Evolutionary conservation across 2,113 vertebrate species (phyloP), one percentile per base, ranked within the genome.

Genomic region (Leptosomus discolor): DNA sequence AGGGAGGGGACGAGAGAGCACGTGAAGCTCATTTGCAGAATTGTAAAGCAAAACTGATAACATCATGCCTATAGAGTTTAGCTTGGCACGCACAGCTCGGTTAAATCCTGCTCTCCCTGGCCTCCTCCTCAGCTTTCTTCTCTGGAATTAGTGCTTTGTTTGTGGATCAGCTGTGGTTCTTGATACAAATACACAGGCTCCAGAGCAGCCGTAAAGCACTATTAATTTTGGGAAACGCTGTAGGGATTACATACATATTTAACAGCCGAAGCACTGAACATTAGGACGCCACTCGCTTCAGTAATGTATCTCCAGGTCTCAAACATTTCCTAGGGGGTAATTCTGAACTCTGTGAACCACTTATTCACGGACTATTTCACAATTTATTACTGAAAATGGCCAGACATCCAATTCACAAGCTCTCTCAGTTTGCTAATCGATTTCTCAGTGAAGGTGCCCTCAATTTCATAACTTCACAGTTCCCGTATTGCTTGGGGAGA

Each of bases 351-450:
- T 91, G 97, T 96, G 96, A 97, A 98, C 98, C 98, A 98, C 98
- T 98, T 98, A 98, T 98, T 98, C 98, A 98, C 93, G 95, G 98
- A 97, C 97, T 98, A 97, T 98, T 98, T 98, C 98, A 98, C 97
- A 98, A 98, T 98, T 98, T 99, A 99, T 98, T 98, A 98, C 98
- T 98, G 98, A 97, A 98, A 98, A 98, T 97, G 97, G 98, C 97
- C 98, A 99, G 98, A 98, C 98, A 97, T 98, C 98, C 98, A 98
- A 98, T 99, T 99, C 98, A 98, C 98, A 98, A 98, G 98, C 98
- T 98, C 97, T 98, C 97, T 98, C 96, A 65, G 98, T 98, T 96
- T 97, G 98, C 98, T 99, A 98, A 99, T 99, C 98, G 98, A 98
- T 99, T 98, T 98, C 98, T 97, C 97, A 95, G 97, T 97, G 98